phyloP scores from a whole-genome alignment of 2,797 vertebrate species.

The Meda fulgida region DNA sequence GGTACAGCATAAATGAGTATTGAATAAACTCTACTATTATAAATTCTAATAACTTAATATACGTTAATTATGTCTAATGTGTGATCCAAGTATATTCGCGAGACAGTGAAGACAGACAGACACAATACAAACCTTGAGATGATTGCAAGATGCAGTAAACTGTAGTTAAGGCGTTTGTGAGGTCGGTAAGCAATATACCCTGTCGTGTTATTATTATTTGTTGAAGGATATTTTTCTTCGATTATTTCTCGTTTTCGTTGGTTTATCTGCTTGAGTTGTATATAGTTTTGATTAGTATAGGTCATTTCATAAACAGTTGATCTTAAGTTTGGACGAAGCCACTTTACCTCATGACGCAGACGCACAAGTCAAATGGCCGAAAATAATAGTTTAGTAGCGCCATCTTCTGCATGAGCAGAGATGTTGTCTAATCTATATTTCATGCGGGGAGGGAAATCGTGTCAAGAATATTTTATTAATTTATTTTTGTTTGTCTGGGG shows the following conservation, averaged over 20 bases:
- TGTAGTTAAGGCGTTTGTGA: no score
- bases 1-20: not conserved
- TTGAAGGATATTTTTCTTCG: not conserved
- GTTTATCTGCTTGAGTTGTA: not conserved
- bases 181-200: not conserved
- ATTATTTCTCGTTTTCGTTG: not conserved
- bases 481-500: not conserved
- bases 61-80: not conserved
- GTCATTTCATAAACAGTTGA: not conserved
- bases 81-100: no score
- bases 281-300: no score
- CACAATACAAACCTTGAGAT: not conserved
- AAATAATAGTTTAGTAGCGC: not conserved
- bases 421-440: not conserved
- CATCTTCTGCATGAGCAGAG: not conserved
- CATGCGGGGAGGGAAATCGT: not conserved
- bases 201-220: not conserved
- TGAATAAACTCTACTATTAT: not conserved
- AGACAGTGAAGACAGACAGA: not conserved
- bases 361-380: not conserved
- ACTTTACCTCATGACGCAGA: not conserved
- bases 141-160: not conserved
- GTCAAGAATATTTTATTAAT: not conserved
- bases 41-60: not conserved
- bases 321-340: not conserved